Evolutionary conservation across 2,113 vertebrate genomes (phyloP).

Genomic region (Notarius lentiginosus): DNA sequence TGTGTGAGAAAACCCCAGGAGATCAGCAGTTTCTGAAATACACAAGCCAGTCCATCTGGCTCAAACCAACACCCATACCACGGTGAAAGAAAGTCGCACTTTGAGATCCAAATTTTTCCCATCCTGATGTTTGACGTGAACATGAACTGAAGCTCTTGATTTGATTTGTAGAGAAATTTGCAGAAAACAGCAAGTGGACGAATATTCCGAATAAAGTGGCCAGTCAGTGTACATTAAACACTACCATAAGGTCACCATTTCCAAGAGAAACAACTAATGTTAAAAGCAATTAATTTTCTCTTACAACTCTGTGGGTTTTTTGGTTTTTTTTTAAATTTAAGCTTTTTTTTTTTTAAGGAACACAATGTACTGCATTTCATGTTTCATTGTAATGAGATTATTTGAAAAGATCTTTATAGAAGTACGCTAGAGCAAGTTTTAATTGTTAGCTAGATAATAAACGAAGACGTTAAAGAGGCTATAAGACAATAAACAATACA

Average conservation of each 20-base stretch:
- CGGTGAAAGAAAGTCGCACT: too few relatives aligned
- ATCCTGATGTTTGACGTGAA: too few relatives aligned
- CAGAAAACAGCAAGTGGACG: too few relatives aligned
- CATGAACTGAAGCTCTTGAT: too few relatives aligned
- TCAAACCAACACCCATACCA: too few relatives aligned
- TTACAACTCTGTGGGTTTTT: background rate
- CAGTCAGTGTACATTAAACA: too few relatives aligned
- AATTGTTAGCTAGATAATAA: background rate
- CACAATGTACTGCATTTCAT: background rate
- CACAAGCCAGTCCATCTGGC: too few relatives aligned
- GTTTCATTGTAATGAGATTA: background rate
- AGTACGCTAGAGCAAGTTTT: background rate
- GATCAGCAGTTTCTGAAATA: too few relatives aligned
- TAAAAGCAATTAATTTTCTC: background rate
- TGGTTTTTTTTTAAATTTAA: background rate
- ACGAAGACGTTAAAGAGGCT: background rate
- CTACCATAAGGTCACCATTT: background rate
- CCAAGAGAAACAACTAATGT: background rate
- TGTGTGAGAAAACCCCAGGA: too few relatives aligned
- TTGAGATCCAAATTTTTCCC: too few relatives aligned
- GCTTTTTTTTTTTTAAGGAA: background rate
- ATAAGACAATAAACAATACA: background rate
- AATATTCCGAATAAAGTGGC: too few relatives aligned
- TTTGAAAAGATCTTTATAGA: background rate
- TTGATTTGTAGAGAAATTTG: too few relatives aligned